Conservation (phyloP, 2,113 vertebrate species). For the Pogonocichla stellata region DNA sequence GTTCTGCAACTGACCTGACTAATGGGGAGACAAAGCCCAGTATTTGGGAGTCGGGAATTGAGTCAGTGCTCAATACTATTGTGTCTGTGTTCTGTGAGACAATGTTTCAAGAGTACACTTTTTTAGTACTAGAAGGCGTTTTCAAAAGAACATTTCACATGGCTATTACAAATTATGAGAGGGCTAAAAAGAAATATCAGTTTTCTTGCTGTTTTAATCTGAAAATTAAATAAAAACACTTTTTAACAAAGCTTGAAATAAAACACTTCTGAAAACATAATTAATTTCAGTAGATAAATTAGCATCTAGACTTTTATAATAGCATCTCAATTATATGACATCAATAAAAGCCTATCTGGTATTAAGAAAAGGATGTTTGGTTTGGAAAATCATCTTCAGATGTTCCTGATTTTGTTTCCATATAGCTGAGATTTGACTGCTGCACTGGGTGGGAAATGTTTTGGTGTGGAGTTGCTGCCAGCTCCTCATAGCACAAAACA, state of each 20-base stretch:
- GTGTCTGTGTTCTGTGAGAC: accelerated
- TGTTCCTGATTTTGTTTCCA: background rate
- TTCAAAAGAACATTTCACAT: background rate
- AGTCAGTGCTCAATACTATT: background rate
- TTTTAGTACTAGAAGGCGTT: background rate
- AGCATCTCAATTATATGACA: background rate
- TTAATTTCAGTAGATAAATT: background rate
- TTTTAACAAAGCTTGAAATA: background rate
- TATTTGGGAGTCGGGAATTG: background rate
- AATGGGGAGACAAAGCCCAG: background rate
- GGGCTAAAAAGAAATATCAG: background rate
- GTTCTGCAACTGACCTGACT: background rate
- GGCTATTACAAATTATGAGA: background rate
- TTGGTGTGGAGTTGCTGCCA: background rate
- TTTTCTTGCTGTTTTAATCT: background rate
- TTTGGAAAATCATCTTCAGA: background rate
- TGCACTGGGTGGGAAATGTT: background rate
- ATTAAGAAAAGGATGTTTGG: background rate
- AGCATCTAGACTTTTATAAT: background rate
- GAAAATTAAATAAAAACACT: background rate
- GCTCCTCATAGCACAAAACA: background rate
- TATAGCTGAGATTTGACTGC: background rate
- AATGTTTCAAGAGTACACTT: background rate
- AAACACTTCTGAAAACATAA: background rate
- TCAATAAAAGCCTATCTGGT: background rate